Conservation (phyloP, 2,888 invertebrate genomes). For the Pseudolycoriella hygida region DNA sequence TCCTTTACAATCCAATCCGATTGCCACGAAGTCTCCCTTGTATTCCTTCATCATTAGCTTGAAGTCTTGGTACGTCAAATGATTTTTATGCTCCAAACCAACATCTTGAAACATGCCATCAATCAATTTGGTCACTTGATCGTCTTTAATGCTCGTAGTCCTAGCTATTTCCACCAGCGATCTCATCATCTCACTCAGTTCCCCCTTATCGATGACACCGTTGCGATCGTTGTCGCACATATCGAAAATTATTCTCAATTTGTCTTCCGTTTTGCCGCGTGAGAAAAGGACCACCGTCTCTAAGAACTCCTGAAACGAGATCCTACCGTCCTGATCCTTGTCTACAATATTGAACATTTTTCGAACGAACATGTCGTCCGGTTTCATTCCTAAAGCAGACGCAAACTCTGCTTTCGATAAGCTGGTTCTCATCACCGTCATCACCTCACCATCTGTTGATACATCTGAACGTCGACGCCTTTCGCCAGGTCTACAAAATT, state of each 20-base stretch:
- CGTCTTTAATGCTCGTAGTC: constrained; percentile 76
- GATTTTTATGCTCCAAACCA: constrained; percentile 77
- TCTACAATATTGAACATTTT: constrained; percentile 97
- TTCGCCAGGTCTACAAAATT: constrained; percentile 51
- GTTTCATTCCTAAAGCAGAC: constrained; percentile 86
- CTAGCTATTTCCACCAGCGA: constrained; percentile 85
- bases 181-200: constrained; percentile 82
- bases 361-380: constrained; percentile 85
- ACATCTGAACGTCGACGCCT: constrained; percentile 55
- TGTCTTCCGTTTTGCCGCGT: constrained; percentile 82
- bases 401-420: constrained; percentile 86
- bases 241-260: constrained; percentile 84
- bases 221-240: constrained; percentile 95
- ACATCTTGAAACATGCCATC: constrained; percentile 90
- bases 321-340: constrained; percentile 81
- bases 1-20: constrained; percentile 85
- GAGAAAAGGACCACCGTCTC: constrained; percentile 87
- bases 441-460: constrained; percentile 61
- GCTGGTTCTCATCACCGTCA: constrained; percentile 86
- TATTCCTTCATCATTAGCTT: constrained; percentile 94
- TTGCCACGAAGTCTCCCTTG: constrained; percentile 87
- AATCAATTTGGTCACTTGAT: constrained; percentile 80
- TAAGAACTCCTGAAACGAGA: constrained; percentile 90
- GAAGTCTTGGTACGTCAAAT: constrained; percentile 78
- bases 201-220: constrained; percentile 84